Evolutionary conservation across 1,140 invertebrate genomes (phyloP), one percentile per base, ranked within the genome.

Genomic region (Bilobella aurantiaca): DNA sequence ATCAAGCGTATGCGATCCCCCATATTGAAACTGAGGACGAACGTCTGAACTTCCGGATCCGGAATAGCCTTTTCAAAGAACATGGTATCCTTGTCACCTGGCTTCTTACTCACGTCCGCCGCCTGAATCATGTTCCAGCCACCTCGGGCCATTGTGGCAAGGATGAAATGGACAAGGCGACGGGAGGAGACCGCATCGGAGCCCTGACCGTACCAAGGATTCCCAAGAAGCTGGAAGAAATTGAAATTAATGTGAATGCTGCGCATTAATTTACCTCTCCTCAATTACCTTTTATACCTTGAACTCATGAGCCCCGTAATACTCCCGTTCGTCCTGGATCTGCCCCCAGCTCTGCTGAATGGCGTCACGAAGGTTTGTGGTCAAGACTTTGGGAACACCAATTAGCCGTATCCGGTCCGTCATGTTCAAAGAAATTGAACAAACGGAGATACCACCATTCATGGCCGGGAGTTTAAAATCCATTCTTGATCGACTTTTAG

Each of bases 251-350:
- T 63, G 37, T 2, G 23, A 16, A 2, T 30, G 21, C 12, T 29
- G 28, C n/a, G n/a, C n/a, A n/a, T n/a, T n/a, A n/a, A n/a, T n/a
- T n/a, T n/a, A n/a, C n/a, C n/a, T n/a, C 37, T 21, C 49, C 32
- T n/a, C 53, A 16, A 32, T 64, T 64, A 25, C 53, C 53, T 31
- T 42, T 42, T 42, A 12, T 42, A 42, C 34, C 34, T 42, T 42
- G 34, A 42, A 42, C 18, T 65, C 67, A 53, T 69, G 42, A 2
- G 63, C 27, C 28, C 67, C 67, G 42, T 65, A 49, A 37, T 62
- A 69, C 46, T 64, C 47, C n/a, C 59, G 8, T 27, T 69, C 67
- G 3, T 58, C 23, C 57, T 69, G 67, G 42, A 69, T 62, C 46
- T 16, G 14, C 0, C 63, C 63, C 67, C 67, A 69, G 25, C 25